Evolutionary conservation across 2,113 vertebrate genomes (phyloP), one percentile per base, ranked within the genome.

Genomic region (Falcunculus frontatus): DNA sequence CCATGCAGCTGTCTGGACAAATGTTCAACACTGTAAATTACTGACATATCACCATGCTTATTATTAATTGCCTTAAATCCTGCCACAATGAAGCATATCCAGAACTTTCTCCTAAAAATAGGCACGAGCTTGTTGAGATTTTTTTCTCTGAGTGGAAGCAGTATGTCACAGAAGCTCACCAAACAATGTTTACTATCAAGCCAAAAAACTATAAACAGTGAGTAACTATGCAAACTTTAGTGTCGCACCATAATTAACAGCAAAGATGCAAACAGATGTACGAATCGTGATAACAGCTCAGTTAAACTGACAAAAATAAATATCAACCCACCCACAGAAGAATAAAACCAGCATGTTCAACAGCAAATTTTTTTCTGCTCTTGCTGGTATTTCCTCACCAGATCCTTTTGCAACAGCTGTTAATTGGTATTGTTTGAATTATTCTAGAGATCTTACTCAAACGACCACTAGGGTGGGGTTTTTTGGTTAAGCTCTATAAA

Each of bases 241-340:
- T 60, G 89, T 89, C 87, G 80, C 62, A 91, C 72, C 84, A 90
- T 94, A 94, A 96, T 95, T 91, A 97, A 81, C 87, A 91, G 93
- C 82, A 95, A 87, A 78, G 90, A 96, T 84, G 88, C 84, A 95
- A 97, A 95, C 94, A 97, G 94, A 97, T 95, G 89, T 44, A 96
- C 1, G 0, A 92, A 89, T 93, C 30, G 0, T 79, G 94, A 13
- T 84, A 96, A 77, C 76, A 50, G 92, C 87, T 95, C 77, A 67
- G 77, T 90, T 87, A 73, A 95, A 89, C 80, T 95, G 89, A 89
- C 91, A 93, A 78, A 94, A 96, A 90, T 85, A 87, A 95, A 33
- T 88, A 95, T 32, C 91, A 96, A 68, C 33, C 92, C 84, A 94
- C 94, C 80, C 94, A 97, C 92, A 89, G 75, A 59, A 90, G 93